These are phyloP conservation scores for Diplazon laetatorius DNA, from an alignment of 2,888 invertebrate species.

Conservation along the genomic window DNA sequence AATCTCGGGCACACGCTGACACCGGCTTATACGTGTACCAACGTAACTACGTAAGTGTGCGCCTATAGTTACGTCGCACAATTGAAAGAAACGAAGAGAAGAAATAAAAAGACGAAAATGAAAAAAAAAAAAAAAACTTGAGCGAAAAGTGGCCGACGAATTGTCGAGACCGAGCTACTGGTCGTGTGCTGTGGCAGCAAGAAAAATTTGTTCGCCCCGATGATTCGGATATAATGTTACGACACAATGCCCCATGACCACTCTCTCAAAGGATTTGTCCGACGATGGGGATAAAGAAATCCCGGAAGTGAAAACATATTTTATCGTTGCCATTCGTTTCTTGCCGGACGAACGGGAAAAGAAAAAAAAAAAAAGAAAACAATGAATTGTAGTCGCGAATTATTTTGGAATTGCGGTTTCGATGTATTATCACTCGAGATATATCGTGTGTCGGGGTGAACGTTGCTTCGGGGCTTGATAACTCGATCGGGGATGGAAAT, in stretches of 20 bases:
- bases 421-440: no score
- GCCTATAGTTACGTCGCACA: neutral
- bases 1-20: conserved; percentile 37
- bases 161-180: conserved; percentile 1
- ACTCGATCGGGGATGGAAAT: no score
- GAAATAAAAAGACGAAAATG: no score
- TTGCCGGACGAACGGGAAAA: no score
- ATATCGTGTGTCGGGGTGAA: no score
- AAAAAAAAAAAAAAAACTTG: conserved; percentile 24
- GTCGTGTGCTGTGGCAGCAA: neutral
- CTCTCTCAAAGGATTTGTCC: conserved; percentile 15
- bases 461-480: no score
- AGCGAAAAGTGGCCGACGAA: conserved; percentile 44
- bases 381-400: no score
- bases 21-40: neutral
- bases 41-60: neutral
- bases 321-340: no score
- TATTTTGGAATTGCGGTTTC: no score
- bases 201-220: conserved; percentile 37
- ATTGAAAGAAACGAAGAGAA: neutral
- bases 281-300: conserved; percentile 7
- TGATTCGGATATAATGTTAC: conserved; percentile 32
- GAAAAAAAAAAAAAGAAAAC: no score
- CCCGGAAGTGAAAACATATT: conserved; percentile 30
- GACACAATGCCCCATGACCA: conserved; percentile 23